These are phyloP conservation scores for Mus pahari DNA, from an alignment of 2,113 vertebrate genomes.

Conservation along the genomic window DNA sequence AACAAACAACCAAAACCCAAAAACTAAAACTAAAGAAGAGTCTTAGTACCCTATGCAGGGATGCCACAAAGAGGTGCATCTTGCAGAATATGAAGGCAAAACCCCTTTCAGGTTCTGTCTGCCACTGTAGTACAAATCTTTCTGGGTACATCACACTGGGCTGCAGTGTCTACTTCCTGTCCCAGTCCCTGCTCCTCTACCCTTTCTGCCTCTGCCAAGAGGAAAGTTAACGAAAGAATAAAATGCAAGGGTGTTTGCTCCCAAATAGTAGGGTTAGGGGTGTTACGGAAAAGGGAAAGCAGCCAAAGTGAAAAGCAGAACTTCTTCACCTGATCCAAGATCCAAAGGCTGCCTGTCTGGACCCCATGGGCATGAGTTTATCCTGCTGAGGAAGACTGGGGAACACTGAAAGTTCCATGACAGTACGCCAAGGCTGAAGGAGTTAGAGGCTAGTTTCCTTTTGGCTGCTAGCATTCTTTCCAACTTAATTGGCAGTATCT, in stretches of 20 bases:
- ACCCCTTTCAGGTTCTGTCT: neutral
- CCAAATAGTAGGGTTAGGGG: neutral
- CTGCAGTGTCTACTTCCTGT: neutral
- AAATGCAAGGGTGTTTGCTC: neutral
- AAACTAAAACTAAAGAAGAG: neutral
- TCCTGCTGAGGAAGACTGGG: neutral
- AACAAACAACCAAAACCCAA: neutral
- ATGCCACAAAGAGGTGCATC: neutral
- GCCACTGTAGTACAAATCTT: neutral
- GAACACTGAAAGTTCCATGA: neutral
- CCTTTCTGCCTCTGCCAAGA: neutral
- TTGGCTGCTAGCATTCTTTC: neutral
- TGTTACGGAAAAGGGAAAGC: neutral
- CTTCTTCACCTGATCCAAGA: neutral
- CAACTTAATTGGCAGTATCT: neutral
- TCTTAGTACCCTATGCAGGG: neutral
- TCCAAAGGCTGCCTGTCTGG: neutral
- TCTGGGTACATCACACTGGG: neutral
- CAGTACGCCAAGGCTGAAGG: neutral
- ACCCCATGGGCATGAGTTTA: neutral
- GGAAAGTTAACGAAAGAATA: constrained; percentile 15
- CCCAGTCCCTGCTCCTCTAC: neutral
- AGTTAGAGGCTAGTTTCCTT: constrained; percentile 3
- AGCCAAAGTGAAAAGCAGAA: neutral
- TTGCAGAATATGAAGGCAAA: neutral